These are phyloP conservation scores for Malurus elegans DNA, from an alignment of 2,113 vertebrate genomes.

Conservation along the genomic window DNA sequence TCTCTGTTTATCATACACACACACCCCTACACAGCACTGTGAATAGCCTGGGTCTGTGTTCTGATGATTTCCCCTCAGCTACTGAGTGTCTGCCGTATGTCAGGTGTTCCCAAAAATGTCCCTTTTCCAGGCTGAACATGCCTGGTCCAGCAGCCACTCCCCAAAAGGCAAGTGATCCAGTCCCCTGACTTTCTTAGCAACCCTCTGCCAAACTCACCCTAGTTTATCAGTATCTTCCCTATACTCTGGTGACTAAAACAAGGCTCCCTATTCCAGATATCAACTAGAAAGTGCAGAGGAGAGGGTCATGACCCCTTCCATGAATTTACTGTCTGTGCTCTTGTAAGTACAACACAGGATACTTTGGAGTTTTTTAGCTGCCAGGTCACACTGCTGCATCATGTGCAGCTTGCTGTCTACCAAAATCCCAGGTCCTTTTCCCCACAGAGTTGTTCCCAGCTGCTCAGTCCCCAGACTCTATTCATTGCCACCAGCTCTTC, in stretches of 20 bases:
- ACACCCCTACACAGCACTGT: background rate
- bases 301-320: background rate
- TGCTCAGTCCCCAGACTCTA: background rate
- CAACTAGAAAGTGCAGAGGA: background rate
- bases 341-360: background rate
- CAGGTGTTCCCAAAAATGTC: background rate
- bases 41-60: background rate
- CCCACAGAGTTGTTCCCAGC: background rate
- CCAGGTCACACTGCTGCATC: background rate
- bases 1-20: background rate
- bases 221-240: background rate
- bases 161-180: background rate
- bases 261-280: background rate
- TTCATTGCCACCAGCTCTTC: background rate
- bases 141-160: background rate
- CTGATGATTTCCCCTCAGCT: background rate
- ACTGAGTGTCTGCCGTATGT: background rate
- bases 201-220: background rate
- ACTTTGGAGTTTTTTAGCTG: background rate
- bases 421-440: background rate
- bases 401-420: background rate
- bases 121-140: background rate
- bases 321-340: background rate
- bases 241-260: background rate
- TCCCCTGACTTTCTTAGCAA: background rate